Base-by-base conservation (phyloP, 2,888 invertebrate genomes). In the Eurytoma californica region DNA sequence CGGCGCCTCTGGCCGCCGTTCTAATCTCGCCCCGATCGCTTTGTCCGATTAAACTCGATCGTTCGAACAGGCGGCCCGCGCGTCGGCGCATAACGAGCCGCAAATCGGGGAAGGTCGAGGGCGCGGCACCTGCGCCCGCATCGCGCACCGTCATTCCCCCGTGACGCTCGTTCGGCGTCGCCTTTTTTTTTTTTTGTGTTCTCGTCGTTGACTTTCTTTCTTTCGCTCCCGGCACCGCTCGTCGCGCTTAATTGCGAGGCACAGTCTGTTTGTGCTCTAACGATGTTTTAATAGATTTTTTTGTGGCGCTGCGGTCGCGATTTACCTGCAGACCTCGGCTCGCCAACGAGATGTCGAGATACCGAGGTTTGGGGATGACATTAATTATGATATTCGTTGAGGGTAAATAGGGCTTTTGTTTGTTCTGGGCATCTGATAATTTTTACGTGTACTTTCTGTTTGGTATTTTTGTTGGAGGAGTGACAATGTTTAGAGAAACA, bases 11-110 rank as follows among this genome's bases (percentile, higher is more conserved):
- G 14, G 30, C 9, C 18, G n/a, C 24, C 55, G 39, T 55, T 70
- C 58, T 65, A 77, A 77, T 77, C 77, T 77, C 51, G 28, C 65
- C 24, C 28, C 47, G 77, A 77, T 77, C 65, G 51, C 66, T 70
- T 47, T 39, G 49, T 24, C 70, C 30, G 70, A 65, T 77, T 70
- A 69, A 75, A 76, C 63, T 47, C 61, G 61, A 55, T 75, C 60
- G 30, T 49, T 73, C 58, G n/a, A 73, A 57, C 72, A 30, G 30
- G 7, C 9, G 60, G 60, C 53, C 14, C 60, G 47, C 12, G 18
- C 61, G 24, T 30, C 12, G 20, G 39, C 53, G 53, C 55, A 68
- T 53, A 55, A 55, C 39, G n/a, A 57, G 66, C 57, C 4, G 55
- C 53, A 69, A 77, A 77, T 70, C 77, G 66, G 39, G 39, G 18